Evolutionary conservation across 2,888 invertebrate genomes (phyloP), one percentile per base, ranked within the genome.

Genomic region (Machimus atricapillus): DNA sequence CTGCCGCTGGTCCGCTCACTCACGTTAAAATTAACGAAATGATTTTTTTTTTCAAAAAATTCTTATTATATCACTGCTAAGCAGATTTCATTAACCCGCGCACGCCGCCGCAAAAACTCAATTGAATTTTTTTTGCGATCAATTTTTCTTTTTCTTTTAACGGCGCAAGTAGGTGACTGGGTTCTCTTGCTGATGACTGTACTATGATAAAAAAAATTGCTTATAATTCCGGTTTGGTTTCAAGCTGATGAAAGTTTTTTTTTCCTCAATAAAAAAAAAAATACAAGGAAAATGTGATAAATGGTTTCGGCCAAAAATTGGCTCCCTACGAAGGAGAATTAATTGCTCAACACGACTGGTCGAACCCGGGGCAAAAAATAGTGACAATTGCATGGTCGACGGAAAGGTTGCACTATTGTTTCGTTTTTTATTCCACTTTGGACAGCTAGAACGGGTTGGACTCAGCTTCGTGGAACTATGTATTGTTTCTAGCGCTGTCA

Each of bases 71-170:
- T 43, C 78, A 76, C 78, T 43, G 40, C 43, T 66, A 23, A 66
- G 43, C 40, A 78, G 78, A 78, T 78, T 78, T 78, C 78, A 43
- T 78, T 78, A 78, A 78, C 78, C 78, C 78, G 78, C 66, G 27
- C 66, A 78, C 23, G 78, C 78, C 23, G 66, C 23, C 37, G 43
- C 78, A 78, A 78, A 78, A 78, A 78, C 66, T 66, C 66, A 66
- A 66, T 66, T 66, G 66, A 66, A 66, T 66, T 66, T 66, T n/a
- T 66, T 40, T 58, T 58, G 77, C 40, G 40, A n/a, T 77, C 23
- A 37, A 34, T 37, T 74, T 31, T 76, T 78, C 37, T 43, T 78
- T 78, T 78, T 37, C 78, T 78, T 66, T 43, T 27, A 9, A 46
- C 40, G 14, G 14, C 40, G 43, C 43, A 78, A 78, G 78, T 78